A percentile compares a stretch with the other conserved stretches of the same genome.
Evolutionary conservation across 2,113 vertebrate species (phyloP).

Genomic region (Tautogolabrus adspersus): DNA sequence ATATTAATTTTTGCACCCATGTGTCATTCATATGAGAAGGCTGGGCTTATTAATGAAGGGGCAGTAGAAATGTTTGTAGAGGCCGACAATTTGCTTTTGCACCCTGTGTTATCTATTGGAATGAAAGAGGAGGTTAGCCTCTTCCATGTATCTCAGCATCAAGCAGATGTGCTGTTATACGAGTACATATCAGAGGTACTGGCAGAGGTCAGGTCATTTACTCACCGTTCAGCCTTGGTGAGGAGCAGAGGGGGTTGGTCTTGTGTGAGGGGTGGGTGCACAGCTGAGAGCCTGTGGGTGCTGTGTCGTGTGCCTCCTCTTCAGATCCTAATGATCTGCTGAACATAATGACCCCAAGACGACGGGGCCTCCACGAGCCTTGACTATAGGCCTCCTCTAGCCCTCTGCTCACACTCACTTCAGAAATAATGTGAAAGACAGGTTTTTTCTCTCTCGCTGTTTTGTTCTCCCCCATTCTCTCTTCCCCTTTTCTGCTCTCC

Average conservation of each 20-base stretch:
- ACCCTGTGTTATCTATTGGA: too few relatives aligned
- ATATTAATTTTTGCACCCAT: too few relatives aligned
- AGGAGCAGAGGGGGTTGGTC: conserved; percentile 9
- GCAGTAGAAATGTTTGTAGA: too few relatives aligned
- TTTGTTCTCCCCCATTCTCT: conserved; percentile 71
- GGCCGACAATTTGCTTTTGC: too few relatives aligned
- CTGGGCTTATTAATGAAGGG: too few relatives aligned
- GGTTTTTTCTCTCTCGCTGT: conserved; percentile 65
- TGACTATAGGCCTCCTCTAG: conserved; percentile 61
- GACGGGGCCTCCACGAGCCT: conserved; percentile 65
- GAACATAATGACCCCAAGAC: conserved; percentile 81
- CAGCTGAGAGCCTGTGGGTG: conserved; percentile 49
- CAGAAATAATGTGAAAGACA: conserved; percentile 73
- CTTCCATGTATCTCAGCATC: conserved; percentile 35
- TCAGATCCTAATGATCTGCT: conserved; percentile 75
- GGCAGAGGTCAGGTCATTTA: conserved; percentile 67
- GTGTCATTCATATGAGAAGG: too few relatives aligned
- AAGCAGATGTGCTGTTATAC: conserved; percentile 23
- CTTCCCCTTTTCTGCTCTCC: conserved; percentile 13
- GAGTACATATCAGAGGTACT: conserved; percentile 36
- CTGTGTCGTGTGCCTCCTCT: conserved; percentile 71
- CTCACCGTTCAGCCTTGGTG: conserved; percentile 42
- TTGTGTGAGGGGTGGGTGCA: conserved; percentile 2
- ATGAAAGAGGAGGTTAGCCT: conserved; percentile 17
- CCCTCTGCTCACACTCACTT: conserved; percentile 62